Percentiles rank a stretch among this genome's conserved stretches.
Evolutionary conservation across 2,888 invertebrate species (phyloP).

Genomic region (Pristionchus entomophagus): DNA sequence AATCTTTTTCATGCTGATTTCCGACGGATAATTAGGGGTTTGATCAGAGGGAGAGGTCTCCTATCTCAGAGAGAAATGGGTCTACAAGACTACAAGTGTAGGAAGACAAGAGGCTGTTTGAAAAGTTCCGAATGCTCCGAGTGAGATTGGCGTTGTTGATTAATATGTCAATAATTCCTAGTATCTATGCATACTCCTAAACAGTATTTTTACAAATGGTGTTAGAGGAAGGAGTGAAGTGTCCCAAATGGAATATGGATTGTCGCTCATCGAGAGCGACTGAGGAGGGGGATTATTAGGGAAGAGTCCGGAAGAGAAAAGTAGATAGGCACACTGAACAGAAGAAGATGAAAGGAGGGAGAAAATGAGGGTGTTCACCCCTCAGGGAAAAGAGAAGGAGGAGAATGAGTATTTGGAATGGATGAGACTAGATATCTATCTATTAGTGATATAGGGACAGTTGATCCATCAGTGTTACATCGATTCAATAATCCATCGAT

Average conservation of each 20-base stretch:
- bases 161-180: no score
- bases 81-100: no score
- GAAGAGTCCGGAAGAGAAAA: conserved; percentile 14
- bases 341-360: background rate
- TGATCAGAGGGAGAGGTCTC: background rate
- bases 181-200: no score
- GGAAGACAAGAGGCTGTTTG: no score
- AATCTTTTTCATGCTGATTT: background rate
- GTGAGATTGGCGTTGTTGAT: no score
- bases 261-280: background rate
- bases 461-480: no score
- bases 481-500: no score
- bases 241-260: background rate
- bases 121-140: no score
- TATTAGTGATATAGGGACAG: no score
- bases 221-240: no score
- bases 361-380: background rate
- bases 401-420: background rate
- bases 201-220: no score
- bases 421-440: background rate
- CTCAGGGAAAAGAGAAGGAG: background rate
- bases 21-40: background rate
- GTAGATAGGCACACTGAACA: conserved; percentile 14
- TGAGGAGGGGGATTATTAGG: background rate
- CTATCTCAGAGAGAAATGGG: no score